Percentiles rank a stretch among this genome's conserved stretches.
phyloP scores from a whole-genome alignment of 2,888 invertebrate species.

The Stramonita haemastoma region DNA sequence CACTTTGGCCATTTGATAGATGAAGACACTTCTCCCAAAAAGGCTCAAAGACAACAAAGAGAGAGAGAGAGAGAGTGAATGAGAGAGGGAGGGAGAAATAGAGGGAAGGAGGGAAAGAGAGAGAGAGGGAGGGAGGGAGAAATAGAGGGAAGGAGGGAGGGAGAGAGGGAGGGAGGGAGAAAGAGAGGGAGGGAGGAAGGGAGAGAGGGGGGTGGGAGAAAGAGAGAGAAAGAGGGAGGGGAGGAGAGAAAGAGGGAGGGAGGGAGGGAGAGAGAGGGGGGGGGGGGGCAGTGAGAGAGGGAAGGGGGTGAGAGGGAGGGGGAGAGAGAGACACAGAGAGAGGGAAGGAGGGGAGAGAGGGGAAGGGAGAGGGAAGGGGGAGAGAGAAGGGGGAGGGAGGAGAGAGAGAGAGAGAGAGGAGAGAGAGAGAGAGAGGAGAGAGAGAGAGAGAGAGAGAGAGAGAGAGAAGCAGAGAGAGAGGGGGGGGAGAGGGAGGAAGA shows the following conservation, averaged over 20 bases:
- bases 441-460: neutral
- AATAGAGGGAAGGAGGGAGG: neutral
- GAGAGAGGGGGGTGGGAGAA: neutral
- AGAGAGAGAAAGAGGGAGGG: neutral
- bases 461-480: neutral
- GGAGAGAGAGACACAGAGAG: neutral
- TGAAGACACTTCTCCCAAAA: too few species aligned
- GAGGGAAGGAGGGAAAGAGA: slow-evolving; percentile 6
- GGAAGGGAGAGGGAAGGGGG: neutral
- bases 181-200: neutral
- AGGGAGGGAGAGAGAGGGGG: neutral
- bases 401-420: neutral
- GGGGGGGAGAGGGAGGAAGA: neutral
- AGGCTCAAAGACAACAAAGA: too few species aligned
- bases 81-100: neutral
- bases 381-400: neutral
- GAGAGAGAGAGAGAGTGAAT: neutral
- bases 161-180: neutral
- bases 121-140: neutral
- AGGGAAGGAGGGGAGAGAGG: neutral
- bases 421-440: too few species aligned
- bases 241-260: neutral
- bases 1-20: too few species aligned
- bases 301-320: neutral
- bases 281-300: neutral